A percentile compares a stretch with the other conserved stretches of the same genome.
Evolutionary conservation across 2,888 invertebrate species (phyloP).

Genomic region (Leptinotarsa haldemani): DNA sequence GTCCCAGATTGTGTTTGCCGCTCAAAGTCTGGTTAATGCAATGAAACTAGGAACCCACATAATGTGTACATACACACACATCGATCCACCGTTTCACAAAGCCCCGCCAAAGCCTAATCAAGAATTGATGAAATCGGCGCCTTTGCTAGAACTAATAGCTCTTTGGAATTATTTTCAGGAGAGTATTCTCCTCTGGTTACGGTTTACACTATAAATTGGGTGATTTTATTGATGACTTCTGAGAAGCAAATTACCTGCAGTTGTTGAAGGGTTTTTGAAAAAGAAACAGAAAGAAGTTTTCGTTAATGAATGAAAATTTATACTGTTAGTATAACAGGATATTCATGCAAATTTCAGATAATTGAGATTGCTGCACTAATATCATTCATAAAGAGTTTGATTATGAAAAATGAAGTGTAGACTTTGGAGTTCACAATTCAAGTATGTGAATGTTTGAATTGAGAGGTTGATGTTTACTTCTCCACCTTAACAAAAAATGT

Average conservation of each 20-base stretch:
- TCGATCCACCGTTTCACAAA: constrained; percentile 17
- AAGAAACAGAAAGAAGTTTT: too few species aligned
- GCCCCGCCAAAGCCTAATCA: constrained; percentile 15
- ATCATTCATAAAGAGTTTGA: too few species aligned
- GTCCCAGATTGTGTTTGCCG: constrained; percentile 17
- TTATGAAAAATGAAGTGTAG: too few species aligned
- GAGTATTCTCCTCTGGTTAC: background rate
- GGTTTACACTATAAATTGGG: background rate
- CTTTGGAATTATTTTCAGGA: constrained; percentile 10
- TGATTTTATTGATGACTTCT: background rate
- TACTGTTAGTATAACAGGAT: too few species aligned
- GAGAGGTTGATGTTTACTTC: too few species aligned
- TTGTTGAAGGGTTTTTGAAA: too few species aligned
- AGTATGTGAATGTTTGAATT: too few species aligned
- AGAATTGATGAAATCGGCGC: constrained; percentile 21
- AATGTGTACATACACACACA: constrained; percentile 20
- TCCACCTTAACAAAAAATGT: too few species aligned
- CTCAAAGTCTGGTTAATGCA: constrained; percentile 11
- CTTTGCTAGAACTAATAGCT: constrained; percentile 6
- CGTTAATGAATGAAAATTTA: too few species aligned
- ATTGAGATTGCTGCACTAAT: too few species aligned
- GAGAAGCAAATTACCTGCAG: background rate
- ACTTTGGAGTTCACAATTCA: too few species aligned
- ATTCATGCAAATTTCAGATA: too few species aligned
- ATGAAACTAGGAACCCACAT: constrained; percentile 16